phyloP scores from a whole-genome alignment of 2,888 invertebrate species.

The Drosophila dives region DNA sequence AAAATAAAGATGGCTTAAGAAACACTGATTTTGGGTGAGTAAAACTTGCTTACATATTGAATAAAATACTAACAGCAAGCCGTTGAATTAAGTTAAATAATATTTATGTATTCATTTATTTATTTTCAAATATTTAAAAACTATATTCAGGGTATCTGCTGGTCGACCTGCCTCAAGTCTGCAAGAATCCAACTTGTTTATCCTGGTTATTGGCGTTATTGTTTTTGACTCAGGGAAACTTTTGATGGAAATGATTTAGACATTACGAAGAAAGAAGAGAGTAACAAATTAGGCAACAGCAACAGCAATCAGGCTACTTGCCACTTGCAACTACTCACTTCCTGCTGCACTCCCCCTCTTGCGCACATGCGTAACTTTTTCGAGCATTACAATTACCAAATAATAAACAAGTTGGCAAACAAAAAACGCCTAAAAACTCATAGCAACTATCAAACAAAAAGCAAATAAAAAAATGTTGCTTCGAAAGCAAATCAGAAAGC shows the following conservation, averaged over 20 bases:
- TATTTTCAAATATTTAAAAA: not conserved
- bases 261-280: conserved; percentile 43
- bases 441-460: conserved; percentile 42
- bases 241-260: conserved; percentile 58
- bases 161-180: not conserved
- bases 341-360: not conserved
- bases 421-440: conserved; percentile 56
- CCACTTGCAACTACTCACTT: conserved; percentile 2
- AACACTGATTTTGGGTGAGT: no score
- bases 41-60: not conserved
- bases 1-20: not conserved
- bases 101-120: not conserved
- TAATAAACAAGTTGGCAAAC: conserved; percentile 73
- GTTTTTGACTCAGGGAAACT: conserved; percentile 34
- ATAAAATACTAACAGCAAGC: not conserved
- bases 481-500: conserved; percentile 77
- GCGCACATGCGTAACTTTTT: conserved; percentile 61
- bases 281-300: conserved; percentile 42
- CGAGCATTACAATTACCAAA: conserved; percentile 76
- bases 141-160: not conserved
- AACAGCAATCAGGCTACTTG: conserved; percentile 39
- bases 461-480: conserved; percentile 52
- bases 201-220: conserved; percentile 28
- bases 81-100: not conserved
- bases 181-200: conserved; percentile 2